Conservation (phyloP, 2,797 vertebrate species). For the Thripadectes ignobilis region DNA sequence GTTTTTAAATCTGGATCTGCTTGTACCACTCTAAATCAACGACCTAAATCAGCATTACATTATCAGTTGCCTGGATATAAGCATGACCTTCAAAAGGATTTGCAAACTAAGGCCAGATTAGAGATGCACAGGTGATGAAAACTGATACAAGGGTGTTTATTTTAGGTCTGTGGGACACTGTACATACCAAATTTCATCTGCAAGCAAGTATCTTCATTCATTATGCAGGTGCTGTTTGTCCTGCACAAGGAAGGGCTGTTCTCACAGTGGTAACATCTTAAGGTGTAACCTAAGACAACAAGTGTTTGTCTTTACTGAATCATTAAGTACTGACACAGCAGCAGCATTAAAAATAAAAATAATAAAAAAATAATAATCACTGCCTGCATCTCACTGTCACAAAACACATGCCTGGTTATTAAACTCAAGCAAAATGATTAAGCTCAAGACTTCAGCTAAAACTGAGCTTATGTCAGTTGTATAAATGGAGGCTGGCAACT, state of each 20-base stretch:
- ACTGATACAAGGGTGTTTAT: neutral
- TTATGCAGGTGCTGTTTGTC: slow-evolving; percentile 37
- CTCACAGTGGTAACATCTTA: slow-evolving; percentile 62
- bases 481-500: neutral
- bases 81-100: neutral
- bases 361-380: neutral
- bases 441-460: neutral
- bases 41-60: neutral
- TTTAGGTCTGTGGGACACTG: neutral
- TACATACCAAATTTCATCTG: slow-evolving; percentile 64
- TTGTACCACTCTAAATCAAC: neutral
- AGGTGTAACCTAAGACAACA: slow-evolving; percentile 33
- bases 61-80: neutral
- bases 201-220: slow-evolving; percentile 37
- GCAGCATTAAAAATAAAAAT: neutral
- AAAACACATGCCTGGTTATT: neutral
- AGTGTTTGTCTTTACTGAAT: neutral
- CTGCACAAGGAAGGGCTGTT: slow-evolving; percentile 41
- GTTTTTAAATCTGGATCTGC: neutral
- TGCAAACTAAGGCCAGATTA: neutral
- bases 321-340: neutral
- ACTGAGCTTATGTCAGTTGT: neutral
- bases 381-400: neutral
- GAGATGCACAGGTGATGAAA: neutral
- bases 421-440: neutral